phyloP scores from a whole-genome alignment of 2,888 invertebrate species.

The Rhorus exstirpatorius region DNA sequence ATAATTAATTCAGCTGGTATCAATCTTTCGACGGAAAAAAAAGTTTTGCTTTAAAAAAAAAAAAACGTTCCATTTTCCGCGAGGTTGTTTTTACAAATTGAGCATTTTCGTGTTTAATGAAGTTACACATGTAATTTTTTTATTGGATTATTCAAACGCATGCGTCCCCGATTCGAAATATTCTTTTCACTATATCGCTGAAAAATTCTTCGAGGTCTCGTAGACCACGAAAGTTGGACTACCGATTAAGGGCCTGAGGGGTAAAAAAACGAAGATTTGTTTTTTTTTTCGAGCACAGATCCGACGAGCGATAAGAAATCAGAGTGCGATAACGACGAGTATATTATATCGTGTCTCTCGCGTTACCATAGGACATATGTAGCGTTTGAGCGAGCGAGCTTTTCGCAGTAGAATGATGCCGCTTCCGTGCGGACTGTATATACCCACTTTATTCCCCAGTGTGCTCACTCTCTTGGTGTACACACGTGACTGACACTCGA shows the following conservation, averaged over 20 bases:
- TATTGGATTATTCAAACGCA: too few relatives aligned
- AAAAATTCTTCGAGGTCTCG: background rate
- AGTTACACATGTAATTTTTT: too few relatives aligned
- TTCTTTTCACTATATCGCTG: background rate
- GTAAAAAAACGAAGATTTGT: background rate
- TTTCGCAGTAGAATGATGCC: constrained; percentile 20
- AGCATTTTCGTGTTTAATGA: too few relatives aligned
- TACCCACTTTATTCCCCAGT: constrained; percentile 35
- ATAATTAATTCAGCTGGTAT: too few relatives aligned
- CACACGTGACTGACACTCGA: constrained; percentile 83
- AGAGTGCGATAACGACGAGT: constrained; percentile 11
- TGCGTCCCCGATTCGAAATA: too few relatives aligned
- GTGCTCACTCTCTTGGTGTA: constrained; percentile 65
- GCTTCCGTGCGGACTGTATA: constrained; percentile 33
- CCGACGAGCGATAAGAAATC: constrained; percentile 43
- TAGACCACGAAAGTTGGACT: background rate
- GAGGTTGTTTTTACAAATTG: too few relatives aligned
- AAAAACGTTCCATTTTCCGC: too few relatives aligned
- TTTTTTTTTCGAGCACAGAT: constrained; percentile 2
- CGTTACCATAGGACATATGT: background rate
- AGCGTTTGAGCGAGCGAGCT: constrained; percentile 16
- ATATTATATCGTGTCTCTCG: constrained; percentile 12
- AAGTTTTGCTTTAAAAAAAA: too few relatives aligned
- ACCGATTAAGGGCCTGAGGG: constrained; percentile 5
- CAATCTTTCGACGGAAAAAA: too few relatives aligned